Evolutionary conservation across 2,888 invertebrate species (phyloP).

Genomic region (Protodeltote pygarga): DNA sequence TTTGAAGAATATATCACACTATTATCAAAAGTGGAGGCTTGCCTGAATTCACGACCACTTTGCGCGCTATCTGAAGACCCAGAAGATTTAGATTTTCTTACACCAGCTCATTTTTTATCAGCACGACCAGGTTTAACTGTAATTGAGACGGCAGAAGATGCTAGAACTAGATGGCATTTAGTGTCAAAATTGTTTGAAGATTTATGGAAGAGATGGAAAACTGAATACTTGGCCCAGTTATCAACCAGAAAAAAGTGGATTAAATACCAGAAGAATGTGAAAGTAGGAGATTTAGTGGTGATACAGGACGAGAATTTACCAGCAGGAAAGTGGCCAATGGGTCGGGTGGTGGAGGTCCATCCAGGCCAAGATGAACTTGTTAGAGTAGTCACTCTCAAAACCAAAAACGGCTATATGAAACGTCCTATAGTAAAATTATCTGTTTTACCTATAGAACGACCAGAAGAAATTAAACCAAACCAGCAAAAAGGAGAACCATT

Average conservation of each 20-base stretch:
- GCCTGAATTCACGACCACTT: slow-evolving; percentile 1
- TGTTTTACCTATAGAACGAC: neutral
- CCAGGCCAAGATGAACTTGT: neutral
- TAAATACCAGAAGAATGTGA: slow-evolving; percentile 1
- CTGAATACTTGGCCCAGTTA: slow-evolving; percentile 6
- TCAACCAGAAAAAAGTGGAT: slow-evolving; percentile 3
- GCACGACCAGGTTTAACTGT: slow-evolving; percentile 5
- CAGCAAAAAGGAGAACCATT: neutral
- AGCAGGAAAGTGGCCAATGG: neutral
- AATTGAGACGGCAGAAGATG: slow-evolving; percentile 22
- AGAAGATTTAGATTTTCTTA: neutral
- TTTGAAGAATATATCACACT: neutral
- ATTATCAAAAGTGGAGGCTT: neutral
- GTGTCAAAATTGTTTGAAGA: slow-evolving; percentile 1
- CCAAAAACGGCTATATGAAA: neutral
- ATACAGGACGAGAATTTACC: neutral
- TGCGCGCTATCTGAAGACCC: neutral
- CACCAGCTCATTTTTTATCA: neutral
- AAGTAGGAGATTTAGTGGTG: slow-evolving; percentile 1
- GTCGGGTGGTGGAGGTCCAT: neutral
- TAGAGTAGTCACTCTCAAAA: neutral
- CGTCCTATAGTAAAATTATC: neutral
- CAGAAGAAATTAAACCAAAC: neutral
- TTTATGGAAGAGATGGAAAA: slow-evolving; percentile 6
- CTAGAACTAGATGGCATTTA: slow-evolving; percentile 21